Percentiles rank a stretch among this genome's conserved stretches.
phyloP scores from a whole-genome alignment of 2,888 invertebrate genomes.

The Cistogaster globosa region DNA sequence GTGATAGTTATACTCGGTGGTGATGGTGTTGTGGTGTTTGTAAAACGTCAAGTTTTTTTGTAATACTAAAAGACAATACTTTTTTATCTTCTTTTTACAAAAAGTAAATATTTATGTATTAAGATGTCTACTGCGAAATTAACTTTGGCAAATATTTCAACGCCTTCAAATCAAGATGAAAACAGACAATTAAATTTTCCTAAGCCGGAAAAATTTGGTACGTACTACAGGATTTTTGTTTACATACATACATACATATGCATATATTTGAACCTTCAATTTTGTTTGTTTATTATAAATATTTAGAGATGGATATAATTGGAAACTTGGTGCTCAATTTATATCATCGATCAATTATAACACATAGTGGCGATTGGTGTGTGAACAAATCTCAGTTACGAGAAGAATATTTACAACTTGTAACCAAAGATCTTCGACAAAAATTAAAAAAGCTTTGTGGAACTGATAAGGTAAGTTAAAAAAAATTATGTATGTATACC shows the following conservation, averaged over 20 bases:
- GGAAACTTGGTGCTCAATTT: constrained; percentile 76
- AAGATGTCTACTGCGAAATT: constrained; percentile 52
- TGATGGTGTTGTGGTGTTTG: no score
- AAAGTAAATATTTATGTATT: background rate
- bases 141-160: background rate
- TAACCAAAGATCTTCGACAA: constrained; percentile 23
- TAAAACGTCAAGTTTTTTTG: no score
- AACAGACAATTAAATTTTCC: background rate
- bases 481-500: background rate
- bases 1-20: no score
- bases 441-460: constrained; percentile 60
- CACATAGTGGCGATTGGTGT: constrained; percentile 73
- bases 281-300: background rate
- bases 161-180: background rate
- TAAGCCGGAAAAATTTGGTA: constrained; percentile 26
- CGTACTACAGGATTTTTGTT: constrained; percentile 8
- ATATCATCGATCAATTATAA: constrained; percentile 73
- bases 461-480: constrained; percentile 74
- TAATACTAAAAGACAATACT: no score
- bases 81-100: no score
- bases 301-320: constrained; percentile 75
- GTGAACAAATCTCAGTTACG: constrained; percentile 73
- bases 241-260: background rate
- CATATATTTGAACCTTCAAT: background rate
- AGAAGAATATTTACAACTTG: constrained; percentile 71